These are phyloP conservation scores for Tiliacea citrago DNA, from an alignment of 2,888 invertebrate genomes.

Conservation along the genomic window DNA sequence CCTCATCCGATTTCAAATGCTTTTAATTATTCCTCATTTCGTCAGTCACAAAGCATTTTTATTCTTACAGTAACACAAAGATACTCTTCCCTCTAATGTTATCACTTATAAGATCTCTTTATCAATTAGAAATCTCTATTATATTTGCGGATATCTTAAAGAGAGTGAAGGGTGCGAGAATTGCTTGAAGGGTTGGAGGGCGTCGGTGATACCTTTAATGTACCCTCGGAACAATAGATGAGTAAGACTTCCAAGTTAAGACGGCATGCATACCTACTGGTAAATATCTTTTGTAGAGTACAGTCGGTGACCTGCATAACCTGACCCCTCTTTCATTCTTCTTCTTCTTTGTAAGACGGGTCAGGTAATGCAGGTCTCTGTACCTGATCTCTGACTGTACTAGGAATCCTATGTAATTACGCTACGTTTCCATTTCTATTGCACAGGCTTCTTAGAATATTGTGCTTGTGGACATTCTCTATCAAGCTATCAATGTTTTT, in stretches of 20 bases:
- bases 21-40: not conserved
- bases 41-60: not conserved
- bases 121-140: constrained; percentile 60
- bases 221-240: constrained; percentile 36
- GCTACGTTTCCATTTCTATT: not conserved
- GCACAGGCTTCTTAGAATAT: not conserved
- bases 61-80: constrained; percentile 2
- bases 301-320: no score
- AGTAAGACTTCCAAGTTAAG: constrained; percentile 13
- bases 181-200: constrained; percentile 46
- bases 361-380: no score
- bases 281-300: constrained; percentile 7
- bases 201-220: constrained; percentile 49
- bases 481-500: not conserved
- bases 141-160: constrained; percentile 53
- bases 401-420: not conserved
- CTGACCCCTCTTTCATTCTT: no score
- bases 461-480: not conserved
- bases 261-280: not conserved
- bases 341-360: no score
- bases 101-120: constrained; percentile 56
- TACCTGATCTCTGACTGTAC: not conserved
- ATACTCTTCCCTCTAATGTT: constrained; percentile 28
- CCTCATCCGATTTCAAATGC: not conserved
- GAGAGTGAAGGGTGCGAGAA: constrained; percentile 48